These are phyloP conservation scores for Hydrotaea cyrtoneurina DNA, from an alignment of 2,888 invertebrate genomes.

Conservation along the genomic window DNA sequence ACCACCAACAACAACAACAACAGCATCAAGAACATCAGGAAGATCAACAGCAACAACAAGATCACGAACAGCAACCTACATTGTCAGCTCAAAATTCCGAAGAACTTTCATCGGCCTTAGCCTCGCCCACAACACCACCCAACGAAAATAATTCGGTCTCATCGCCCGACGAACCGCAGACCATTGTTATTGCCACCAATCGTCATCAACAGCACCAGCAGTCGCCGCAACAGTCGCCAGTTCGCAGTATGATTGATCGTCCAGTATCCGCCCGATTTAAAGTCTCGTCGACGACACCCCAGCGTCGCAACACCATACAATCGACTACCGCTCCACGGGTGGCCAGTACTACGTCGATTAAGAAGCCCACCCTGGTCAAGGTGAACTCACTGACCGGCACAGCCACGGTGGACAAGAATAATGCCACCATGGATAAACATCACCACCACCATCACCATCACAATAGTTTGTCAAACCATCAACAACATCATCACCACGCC, in stretches of 20 bases:
- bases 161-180: conserved; percentile 76
- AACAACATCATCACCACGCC: conserved; percentile 66
- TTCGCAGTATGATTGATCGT: conserved; percentile 77
- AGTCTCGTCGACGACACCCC: conserved; percentile 69
- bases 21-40: conserved; percentile 67
- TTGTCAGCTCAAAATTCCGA: conserved; percentile 67
- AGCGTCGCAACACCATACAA: conserved; percentile 76
- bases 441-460: conserved; percentile 71
- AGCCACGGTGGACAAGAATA: conserved; percentile 37
- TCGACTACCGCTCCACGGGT: conserved; percentile 68
- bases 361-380: conserved; percentile 74
- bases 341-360: conserved; percentile 72
- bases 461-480: conserved; percentile 69
- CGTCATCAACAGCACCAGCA: conserved; percentile 64
- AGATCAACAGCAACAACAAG: conserved; percentile 69
- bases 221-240: conserved; percentile 63
- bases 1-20: conserved; percentile 69
- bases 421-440: conserved; percentile 65
- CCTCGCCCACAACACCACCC: conserved; percentile 69
- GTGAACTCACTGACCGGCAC: conserved; percentile 72
- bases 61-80: conserved; percentile 56
- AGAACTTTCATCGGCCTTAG: conserved; percentile 66
- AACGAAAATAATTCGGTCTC: conserved; percentile 75
- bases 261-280: conserved; percentile 75
- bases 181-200: conserved; percentile 70